Conservation (phyloP, 2,888 invertebrate genomes). For the Dicycla oo region DNA sequence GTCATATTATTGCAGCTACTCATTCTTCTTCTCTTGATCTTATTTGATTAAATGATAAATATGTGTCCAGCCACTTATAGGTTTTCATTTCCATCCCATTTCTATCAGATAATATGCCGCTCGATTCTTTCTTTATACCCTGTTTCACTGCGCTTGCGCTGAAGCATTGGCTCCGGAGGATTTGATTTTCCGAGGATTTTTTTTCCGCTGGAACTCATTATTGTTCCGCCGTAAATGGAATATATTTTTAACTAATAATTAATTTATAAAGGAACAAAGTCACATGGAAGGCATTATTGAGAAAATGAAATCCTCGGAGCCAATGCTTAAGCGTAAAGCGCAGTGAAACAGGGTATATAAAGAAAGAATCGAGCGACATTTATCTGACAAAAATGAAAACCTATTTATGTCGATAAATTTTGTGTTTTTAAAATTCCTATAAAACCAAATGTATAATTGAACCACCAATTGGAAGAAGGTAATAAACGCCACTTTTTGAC, state of each 20-base stretch:
- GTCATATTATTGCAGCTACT: not conserved
- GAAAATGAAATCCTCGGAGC: not conserved
- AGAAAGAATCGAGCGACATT: no score
- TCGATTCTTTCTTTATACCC: conserved; percentile 13
- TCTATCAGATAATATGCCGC: conserved; percentile 10
- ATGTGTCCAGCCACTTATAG: conserved; percentile 21
- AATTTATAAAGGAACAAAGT: conserved; percentile 7
- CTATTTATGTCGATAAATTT: no score
- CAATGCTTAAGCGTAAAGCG: no score
- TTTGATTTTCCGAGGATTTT: no score
- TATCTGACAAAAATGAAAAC: no score
- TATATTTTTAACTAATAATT: conserved; percentile 3
- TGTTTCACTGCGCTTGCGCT: conserved; percentile 6
- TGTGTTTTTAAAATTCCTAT: no score
- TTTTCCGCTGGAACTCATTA: no score
- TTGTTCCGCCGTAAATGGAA: conserved; percentile 15
- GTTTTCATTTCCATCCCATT: conserved; percentile 10
- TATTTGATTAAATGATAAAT: conserved; percentile 17
- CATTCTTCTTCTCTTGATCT: not conserved
- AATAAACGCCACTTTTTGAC: no score
- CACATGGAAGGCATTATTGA: conserved; percentile 9
- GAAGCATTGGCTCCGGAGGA: not conserved
- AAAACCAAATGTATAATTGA: no score
- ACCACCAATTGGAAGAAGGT: no score
- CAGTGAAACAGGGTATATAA: no score